Evolutionary conservation across 2,113 vertebrate genomes (phyloP), one percentile per base, ranked within the genome.

Genomic region (Centropus unirufus): DNA sequence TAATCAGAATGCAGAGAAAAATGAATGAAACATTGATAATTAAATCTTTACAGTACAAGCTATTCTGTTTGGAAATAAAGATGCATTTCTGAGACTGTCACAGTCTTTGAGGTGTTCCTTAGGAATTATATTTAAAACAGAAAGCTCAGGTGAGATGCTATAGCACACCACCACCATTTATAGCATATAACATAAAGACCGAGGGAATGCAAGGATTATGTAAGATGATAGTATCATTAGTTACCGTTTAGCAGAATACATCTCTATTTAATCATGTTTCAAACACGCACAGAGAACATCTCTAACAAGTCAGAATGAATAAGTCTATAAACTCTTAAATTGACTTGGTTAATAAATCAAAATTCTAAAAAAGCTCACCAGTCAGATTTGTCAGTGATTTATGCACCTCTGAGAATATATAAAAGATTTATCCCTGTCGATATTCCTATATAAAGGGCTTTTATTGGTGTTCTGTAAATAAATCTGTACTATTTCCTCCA

Each of bases 261-360:
- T 26, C 66, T 49, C 21, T 20, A 51, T 27, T 51, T 90, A 81
- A 12, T 57, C 7, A 6, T 36, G 34, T 58, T 97, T 84, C 69
- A 89, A 92, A 89, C 62, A 26, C 12, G 10, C n/a, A 9, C 77
- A 89, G 13, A 79, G 21, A 78, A 83, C 40, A 12, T 61, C 27
- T 84, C 83, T 89, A 93, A 34, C 42, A 64, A 64, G 10, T 91
- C 70, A 13, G 15, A 93, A 94, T n/a, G 44, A 94, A 66, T 62
- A 95, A 92, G 27, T 36, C 19, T 87, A 85, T 70, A 93, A 94
- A 94, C 73, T 87, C 55, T 83, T 91, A 92, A 94, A 93, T 57
- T 89, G 54, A 89, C 57, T 73, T 57, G 57, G 61, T 97, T 85
- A 95, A 90, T 97, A 97, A 97, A 96, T 92, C 51, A 93, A 88